Evolutionary conservation across 2,888 invertebrate genomes (phyloP), one percentile per base, ranked within the genome.

Genomic region (Pollenia amentaria): DNA sequence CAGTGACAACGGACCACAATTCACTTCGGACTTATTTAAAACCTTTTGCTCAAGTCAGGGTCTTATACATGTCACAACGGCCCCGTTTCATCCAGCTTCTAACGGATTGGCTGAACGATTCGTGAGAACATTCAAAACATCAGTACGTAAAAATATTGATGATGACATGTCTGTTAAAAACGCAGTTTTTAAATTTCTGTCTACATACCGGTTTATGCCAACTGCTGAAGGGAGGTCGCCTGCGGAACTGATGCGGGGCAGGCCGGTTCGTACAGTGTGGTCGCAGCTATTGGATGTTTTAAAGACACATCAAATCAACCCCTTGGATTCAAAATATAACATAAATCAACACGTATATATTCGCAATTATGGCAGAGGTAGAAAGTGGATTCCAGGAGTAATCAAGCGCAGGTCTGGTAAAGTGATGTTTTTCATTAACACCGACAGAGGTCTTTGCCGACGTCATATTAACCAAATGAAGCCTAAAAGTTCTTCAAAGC

Each of bases 1-100:
- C 16, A 89, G 88, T 3, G 90, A 90, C 76, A 90, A 90, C 64
- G 89, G 89, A 29, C 79, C 88, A 44, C 89, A 88, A 21, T 88
- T 90, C 48, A 77, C 65, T 29, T 88, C 90, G 16, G 80, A 75
- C 9, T 79, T 88, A 65, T 88, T 29, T 2, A 29, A 2, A 29
- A 2, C 29, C 29, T 29, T 29, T 29, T 29, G 29, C 29, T 29
- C 29, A 90, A 62, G 78, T 89, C 82, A 16, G 53, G 8, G 89
- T 89, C 82, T 89, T 42, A 10, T 62, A 29, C 80, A 80, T 53
- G 7, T 80, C 8, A 72, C 53, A 44, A 72, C 80, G 46, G 44
- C 80, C 42, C 62, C 80, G n/a, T 80, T 72, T 42, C 80, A 80
- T 51, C 72, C 70, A 42, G 57, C 70, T 12, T 80, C 80, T n/a